Base-by-base conservation (phyloP, 2,113 vertebrate genomes). In the Hemiprocne comata region DNA sequence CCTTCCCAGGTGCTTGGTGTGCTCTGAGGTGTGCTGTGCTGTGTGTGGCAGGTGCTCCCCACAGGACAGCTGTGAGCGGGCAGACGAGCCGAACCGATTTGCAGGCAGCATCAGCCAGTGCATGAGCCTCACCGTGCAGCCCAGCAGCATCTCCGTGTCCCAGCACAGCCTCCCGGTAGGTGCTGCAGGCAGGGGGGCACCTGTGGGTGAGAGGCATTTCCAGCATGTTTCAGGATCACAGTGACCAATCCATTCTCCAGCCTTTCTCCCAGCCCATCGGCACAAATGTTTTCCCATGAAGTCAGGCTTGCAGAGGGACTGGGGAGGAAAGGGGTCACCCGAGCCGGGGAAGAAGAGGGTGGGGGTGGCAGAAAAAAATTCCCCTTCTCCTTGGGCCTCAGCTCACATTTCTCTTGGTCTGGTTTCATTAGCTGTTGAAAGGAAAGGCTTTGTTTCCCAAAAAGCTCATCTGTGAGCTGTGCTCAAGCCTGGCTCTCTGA, bases 131-230 rank as follows among this genome's bases (percentile, higher is more conserved):
- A 97, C 95, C 0, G 98, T 99, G 72, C 98, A 98, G 70, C 99
- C 99, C 46, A 98, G 98, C 98, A 99, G 99, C 98, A 99, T 99
- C 54, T 99, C 99, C 0, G 99, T 99, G 93, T 99, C 99, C 1
- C 98, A 99, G 90, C 98, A 99, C 96, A 99, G 98, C 91, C 97
- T 98, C 69, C 97, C 98, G 96, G 99, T 99, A 95, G 44, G 51
- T 21, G 31, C 38, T 11, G 40, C 28, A 9, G 4, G 48, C 48
- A 71, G 66, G 21, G 7, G 23, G 10, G 62, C 9, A 4, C 15
- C 25, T 2, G 23, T 1, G 6, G 34, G 7, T 1, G 18, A 11
- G 28, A 51, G 38, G n/a, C 61, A 11, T 8, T 65, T 36, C 71
- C 50, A n/a, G 42, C 25, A 0, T 9, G 6, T 40, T 31, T 34